Evolutionary conservation across 2,113 vertebrate genomes (phyloP).

Genomic region (Halichoerus grypus): DNA sequence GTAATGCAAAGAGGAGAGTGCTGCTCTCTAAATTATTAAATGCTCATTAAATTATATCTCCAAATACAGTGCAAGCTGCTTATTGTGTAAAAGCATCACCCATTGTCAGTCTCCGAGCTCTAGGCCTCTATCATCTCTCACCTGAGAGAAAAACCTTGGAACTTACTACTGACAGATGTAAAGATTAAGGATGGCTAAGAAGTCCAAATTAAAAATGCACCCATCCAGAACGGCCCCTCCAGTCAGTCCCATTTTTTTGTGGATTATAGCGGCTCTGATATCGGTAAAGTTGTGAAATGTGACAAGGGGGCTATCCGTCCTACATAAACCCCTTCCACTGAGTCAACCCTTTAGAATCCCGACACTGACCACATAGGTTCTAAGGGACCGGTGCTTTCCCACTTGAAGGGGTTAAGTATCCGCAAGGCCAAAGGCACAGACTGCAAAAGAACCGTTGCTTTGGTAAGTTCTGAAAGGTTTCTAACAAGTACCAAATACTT

Average conservation of each 20-base stretch:
- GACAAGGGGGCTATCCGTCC: constrained; percentile 38
- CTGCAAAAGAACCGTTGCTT: constrained; percentile 75
- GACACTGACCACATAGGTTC: background rate
- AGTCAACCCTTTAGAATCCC: constrained; percentile 27
- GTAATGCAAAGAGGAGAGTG: constrained; percentile 15
- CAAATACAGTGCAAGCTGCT: constrained; percentile 55
- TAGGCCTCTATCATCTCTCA: constrained; percentile 35
- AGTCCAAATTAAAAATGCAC: background rate
- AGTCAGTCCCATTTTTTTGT: background rate
- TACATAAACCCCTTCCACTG: constrained; percentile 26
- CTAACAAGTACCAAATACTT: constrained; percentile 77
- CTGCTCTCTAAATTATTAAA: constrained; percentile 49
- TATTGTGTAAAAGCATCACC: constrained; percentile 47
- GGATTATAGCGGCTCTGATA: background rate
- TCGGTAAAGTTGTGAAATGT: background rate
- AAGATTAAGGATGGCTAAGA: rapidly evolving
- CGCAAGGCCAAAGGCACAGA: constrained; percentile 47
- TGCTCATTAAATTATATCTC: constrained; percentile 53
- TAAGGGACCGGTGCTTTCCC: background rate
- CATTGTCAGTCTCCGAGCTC: constrained; percentile 31
- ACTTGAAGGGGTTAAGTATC: constrained; percentile 80
- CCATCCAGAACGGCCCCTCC: background rate
- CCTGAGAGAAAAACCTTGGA: constrained; percentile 35
- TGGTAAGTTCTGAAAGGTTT: constrained; percentile 75
- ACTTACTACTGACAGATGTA: background rate